Evolutionary conservation across 2,888 invertebrate species (phyloP).

Genomic region (Ochropacha duplaris): DNA sequence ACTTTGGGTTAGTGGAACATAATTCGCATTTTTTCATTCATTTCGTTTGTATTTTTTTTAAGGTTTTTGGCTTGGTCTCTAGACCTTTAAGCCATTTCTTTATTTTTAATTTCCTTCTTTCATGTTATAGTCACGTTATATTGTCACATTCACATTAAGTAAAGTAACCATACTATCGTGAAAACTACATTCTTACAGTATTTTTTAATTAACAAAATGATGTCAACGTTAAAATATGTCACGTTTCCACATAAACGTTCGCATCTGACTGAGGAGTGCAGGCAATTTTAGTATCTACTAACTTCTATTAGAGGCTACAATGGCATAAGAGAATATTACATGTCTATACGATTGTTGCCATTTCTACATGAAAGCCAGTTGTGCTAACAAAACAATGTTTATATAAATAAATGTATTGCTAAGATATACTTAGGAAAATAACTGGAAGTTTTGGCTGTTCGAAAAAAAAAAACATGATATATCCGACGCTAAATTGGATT

Average conservation of each 20-base stretch:
- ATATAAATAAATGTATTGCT: constrained; percentile 21
- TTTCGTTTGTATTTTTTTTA: no score
- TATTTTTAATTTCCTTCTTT: no score
- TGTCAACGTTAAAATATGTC: constrained; percentile 57
- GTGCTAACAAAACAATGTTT: constrained; percentile 47
- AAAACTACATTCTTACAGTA: not conserved
- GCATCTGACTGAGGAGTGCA: not conserved
- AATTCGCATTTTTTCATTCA: no score
- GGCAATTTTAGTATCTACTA: not conserved
- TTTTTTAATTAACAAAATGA: constrained; percentile 37
- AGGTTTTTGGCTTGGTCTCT: no score
- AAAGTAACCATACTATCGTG: not conserved
- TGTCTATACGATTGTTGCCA: not conserved
- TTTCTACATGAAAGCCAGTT: constrained; percentile 50
- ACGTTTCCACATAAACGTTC: constrained; percentile 8
- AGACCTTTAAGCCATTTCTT: no score
- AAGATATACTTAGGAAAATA: not conserved
- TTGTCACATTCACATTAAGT: no score
- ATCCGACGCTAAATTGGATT: no score
- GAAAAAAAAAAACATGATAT: no score
- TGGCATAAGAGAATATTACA: not conserved
- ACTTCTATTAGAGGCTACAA: not conserved
- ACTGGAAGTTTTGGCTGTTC: no score
- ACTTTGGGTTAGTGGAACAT: no score
- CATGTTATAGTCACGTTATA: no score